Percentiles rank a stretch among this genome's conserved stretches.
These are phyloP conservation scores for Xanthia icteritia DNA, from an alignment of 2,888 invertebrate genomes.

Conservation along the genomic window DNA sequence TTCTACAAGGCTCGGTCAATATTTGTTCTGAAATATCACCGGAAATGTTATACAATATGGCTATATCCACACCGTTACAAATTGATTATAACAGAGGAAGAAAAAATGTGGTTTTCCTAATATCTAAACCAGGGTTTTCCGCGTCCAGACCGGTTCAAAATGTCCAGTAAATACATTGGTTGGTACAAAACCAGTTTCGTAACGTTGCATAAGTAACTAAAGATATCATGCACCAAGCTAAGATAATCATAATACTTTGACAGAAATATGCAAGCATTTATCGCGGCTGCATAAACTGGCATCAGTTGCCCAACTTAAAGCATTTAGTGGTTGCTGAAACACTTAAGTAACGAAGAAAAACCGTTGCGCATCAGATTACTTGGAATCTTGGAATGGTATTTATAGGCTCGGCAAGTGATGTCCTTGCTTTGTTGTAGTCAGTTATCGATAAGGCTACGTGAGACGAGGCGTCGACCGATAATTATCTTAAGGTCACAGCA, in stretches of 20 bases:
- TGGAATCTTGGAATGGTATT: constrained; percentile 50
- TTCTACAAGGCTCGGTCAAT: constrained; percentile 56
- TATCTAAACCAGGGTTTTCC: constrained; percentile 55
- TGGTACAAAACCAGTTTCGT: constrained; percentile 58
- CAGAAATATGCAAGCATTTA: constrained; percentile 62
- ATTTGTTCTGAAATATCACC: constrained; percentile 37
- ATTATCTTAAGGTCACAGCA: constrained; percentile 88
- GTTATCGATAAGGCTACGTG: constrained; percentile 81
- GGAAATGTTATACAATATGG: constrained; percentile 43
- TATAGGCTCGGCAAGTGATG: constrained; percentile 74
- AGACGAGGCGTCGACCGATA: constrained; percentile 89
- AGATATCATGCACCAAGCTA: constrained; percentile 55
- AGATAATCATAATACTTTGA: constrained; percentile 65
- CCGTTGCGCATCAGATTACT: constrained; percentile 48
- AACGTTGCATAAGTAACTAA: constrained; percentile 59
- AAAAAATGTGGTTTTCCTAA: constrained; percentile 55
- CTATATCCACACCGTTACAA: constrained; percentile 16
- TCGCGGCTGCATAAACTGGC: constrained; percentile 46
- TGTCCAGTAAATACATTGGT: constrained; percentile 45
- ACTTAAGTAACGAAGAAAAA: constrained; percentile 61
- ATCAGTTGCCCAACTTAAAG: constrained; percentile 54
- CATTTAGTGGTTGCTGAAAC: constrained; percentile 51
- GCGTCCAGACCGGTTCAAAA: constrained; percentile 45
- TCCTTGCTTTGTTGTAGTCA: constrained; percentile 82
- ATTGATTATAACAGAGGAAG: constrained; percentile 35